Percentiles rank a stretch among this genome's conserved stretches.
phyloP scores from a whole-genome alignment of 2,113 vertebrate genomes.

The Oreochromis aureus region DNA sequence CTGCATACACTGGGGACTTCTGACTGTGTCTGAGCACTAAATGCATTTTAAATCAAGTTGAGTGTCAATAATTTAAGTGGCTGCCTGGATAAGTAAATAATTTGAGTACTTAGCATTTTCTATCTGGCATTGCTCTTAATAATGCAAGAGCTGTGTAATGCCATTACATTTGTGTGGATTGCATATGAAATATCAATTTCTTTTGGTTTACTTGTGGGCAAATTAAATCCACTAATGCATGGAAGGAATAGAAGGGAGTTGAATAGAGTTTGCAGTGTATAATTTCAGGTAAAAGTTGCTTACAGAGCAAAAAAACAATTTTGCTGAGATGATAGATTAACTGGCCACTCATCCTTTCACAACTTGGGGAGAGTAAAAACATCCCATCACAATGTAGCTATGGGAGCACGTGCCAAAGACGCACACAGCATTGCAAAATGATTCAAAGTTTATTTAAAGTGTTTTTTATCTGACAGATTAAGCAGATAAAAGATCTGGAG shows the following conservation, averaged over 20 bases:
- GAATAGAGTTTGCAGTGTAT: neutral
- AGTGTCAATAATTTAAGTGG: conserved; percentile 11
- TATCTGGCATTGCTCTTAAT: neutral
- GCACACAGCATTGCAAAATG: neutral
- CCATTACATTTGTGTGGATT: neutral
- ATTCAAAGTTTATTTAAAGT: neutral
- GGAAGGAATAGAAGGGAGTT: neutral
- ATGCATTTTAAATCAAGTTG: conserved; percentile 9
- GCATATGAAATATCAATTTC: neutral
- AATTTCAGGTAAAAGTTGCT: neutral
- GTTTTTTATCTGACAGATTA: neutral
- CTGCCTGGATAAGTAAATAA: neutral
- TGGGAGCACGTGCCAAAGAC: neutral
- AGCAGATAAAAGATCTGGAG: neutral
- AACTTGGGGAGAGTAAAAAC: neutral
- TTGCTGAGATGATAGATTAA: neutral
- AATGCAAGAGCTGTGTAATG: neutral
- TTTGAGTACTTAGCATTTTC: neutral
- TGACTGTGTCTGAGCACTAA: neutral
- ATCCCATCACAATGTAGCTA: neutral
- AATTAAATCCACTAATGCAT: neutral
- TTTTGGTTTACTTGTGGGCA: neutral
- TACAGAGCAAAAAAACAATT: neutral
- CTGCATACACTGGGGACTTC: neutral
- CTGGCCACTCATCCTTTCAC: neutral